Percentiles rank a stretch among this genome's conserved stretches.
Evolutionary conservation across 2,888 invertebrate species (phyloP).

Genomic region (Drosophila multiciliata): DNA sequence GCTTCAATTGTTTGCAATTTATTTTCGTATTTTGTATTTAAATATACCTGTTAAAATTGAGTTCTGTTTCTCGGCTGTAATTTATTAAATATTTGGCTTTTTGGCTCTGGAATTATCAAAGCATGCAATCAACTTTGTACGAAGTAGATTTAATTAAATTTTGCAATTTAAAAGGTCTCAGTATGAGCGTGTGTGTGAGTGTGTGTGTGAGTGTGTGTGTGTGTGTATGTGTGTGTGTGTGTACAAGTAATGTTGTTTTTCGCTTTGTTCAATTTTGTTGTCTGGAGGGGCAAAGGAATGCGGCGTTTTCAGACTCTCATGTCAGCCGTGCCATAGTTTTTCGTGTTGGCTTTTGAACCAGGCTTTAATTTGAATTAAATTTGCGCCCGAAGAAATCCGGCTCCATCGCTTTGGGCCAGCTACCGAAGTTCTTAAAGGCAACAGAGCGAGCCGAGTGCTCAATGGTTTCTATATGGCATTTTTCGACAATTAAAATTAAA

Average conservation of each 20-base stretch:
- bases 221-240: constrained; percentile 1
- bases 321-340: constrained; percentile 60
- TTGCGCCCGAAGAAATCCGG: constrained; percentile 46
- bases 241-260: constrained; percentile 37
- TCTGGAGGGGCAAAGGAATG: constrained; percentile 59
- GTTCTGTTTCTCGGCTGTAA: constrained; percentile 24
- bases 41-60: constrained; percentile 30
- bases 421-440: constrained; percentile 50
- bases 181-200: not conserved
- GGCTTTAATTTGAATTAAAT: constrained; percentile 71
- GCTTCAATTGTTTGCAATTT: constrained; percentile 34
- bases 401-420: constrained; percentile 20
- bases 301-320: constrained; percentile 48
- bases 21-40: not conserved
- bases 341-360: constrained; percentile 27
- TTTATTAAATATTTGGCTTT: constrained; percentile 50
- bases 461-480: constrained; percentile 71
- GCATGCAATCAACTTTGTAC: constrained; percentile 54
- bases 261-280: constrained; percentile 54
- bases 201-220: not conserved
- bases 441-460: constrained; percentile 52
- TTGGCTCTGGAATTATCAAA: constrained; percentile 47
- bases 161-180: constrained; percentile 52
- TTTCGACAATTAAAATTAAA: constrained; percentile 81
- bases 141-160: constrained; percentile 64